Conservation (phyloP, 2,113 vertebrate genomes). For the Pristiophorus japonicus region DNA sequence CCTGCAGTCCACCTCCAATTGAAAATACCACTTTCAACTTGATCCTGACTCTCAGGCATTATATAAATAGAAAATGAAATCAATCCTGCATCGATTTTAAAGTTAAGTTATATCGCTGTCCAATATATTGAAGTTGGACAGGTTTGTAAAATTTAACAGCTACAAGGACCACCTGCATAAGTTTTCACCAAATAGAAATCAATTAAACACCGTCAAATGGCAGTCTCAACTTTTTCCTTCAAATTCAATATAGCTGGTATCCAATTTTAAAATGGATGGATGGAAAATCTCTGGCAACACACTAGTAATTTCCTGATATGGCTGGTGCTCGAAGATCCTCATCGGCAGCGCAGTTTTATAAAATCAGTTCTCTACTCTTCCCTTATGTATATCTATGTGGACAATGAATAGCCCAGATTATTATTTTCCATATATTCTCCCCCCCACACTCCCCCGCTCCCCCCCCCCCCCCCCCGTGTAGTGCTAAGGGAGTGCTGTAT, state of each 20-base stretch:
- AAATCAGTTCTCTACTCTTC: not conserved
- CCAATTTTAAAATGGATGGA: not conserved
- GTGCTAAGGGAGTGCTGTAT: not conserved
- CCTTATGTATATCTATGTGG: not conserved
- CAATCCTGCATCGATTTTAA: not conserved
- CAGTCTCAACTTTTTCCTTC: not conserved
- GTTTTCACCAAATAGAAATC: not conserved
- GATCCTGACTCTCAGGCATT: not conserved
- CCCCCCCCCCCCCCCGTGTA: not conserved
- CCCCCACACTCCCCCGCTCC: too few species aligned
- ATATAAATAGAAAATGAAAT: too few species aligned
- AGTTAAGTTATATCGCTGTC: not conserved
- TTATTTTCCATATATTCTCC: not conserved
- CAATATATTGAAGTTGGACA: not conserved
- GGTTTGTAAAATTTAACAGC: not conserved
- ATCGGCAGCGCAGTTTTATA: not conserved
- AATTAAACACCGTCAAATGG: not conserved
- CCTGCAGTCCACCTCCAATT: not conserved
- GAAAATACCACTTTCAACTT: not conserved
- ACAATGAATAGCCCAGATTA: not conserved
- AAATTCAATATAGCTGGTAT: not conserved
- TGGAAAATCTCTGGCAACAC: not conserved
- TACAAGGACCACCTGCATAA: not conserved
- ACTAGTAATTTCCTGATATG: not conserved
- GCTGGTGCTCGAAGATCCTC: not conserved